Evolutionary conservation across 2,888 invertebrate species (phyloP), one percentile per base, ranked within the genome.

Genomic region (Gandaritis pyraliata): DNA sequence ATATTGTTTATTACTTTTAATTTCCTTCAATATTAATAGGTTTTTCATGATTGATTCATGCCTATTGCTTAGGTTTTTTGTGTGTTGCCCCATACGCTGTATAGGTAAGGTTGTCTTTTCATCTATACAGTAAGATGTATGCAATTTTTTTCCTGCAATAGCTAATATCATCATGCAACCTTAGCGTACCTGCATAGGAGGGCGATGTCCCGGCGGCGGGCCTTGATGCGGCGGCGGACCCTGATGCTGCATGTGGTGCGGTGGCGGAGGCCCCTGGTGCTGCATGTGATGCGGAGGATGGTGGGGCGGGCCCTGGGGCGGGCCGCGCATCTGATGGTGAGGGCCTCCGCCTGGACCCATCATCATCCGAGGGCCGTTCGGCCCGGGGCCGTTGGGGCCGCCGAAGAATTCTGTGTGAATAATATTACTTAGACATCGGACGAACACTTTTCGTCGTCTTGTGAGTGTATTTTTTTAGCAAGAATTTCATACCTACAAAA

Each of bases 181-280:
- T 33, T 0, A 11, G 11, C 23, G 53, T 71, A 90, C 91, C 83
- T 90, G 92, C 94, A 94, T 94, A 61, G 94, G 95, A 12, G 94
- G 94, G 61, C 94, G 90, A 69, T 94, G 94, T 12, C 64, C 64
- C 0, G 91, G 90, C 55, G 93, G 93, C 0, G 93, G 93, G 0
- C 92, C 92, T 61, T 94, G 90, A 75, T 93, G 92, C 69, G 93
- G 94, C 53, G 94, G 93, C 47, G 94, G 93, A 60, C 93, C 88
- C 76, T 93, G 91, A 51, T 90, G 91, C 59, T 76, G 83, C 82
- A 86, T 72, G 64, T 86, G 87, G 53, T 87, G 87, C 65, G 90
- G 88, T 64, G 90, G 88, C 43, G 89, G 88, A 4, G 87, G 92
- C 29, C 91, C 90, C 73, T 89, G 90, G 66, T 90, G 91, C 61